Evolutionary conservation across 92 coral and sea anemone species (phyloP).

Genomic region (Montipora capitata): DNA sequence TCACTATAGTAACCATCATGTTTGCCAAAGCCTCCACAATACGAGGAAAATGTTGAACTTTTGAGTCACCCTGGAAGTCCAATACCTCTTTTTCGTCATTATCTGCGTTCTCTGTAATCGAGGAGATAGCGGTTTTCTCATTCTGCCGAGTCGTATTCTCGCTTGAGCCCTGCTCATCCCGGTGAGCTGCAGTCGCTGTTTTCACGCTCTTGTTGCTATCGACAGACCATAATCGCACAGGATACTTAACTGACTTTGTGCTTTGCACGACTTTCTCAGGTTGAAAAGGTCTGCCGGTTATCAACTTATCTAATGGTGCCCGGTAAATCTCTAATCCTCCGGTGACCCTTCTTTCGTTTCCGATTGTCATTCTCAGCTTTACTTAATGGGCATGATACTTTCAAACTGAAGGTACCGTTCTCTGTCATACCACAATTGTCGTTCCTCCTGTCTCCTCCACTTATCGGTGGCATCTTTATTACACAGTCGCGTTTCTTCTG

Average conservation of each 20-base stretch:
- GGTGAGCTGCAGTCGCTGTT: not conserved
- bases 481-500: no score
- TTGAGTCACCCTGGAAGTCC: not conserved
- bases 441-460: not conserved
- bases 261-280: not conserved
- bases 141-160: not conserved
- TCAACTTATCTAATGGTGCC: not conserved
- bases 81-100: no score
- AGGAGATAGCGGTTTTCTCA: not conserved
- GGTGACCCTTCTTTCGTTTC: not conserved
- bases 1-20: no score
- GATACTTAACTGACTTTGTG: not conserved
- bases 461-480: not conserved
- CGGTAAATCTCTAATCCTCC: not conserved
- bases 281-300: not conserved
- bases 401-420: not conserved
- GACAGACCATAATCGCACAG: constrained; percentile 9
- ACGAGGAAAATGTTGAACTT: not conserved
- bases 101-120: not conserved
- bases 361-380: not conserved
- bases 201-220: not conserved
- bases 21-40: not conserved
- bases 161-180: not conserved
- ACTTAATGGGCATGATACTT: not conserved
- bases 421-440: not conserved